Evolutionary conservation across 92 coral and sea anemone genomes (phyloP).

Genomic region (Epizoanthus scotinus): DNA sequence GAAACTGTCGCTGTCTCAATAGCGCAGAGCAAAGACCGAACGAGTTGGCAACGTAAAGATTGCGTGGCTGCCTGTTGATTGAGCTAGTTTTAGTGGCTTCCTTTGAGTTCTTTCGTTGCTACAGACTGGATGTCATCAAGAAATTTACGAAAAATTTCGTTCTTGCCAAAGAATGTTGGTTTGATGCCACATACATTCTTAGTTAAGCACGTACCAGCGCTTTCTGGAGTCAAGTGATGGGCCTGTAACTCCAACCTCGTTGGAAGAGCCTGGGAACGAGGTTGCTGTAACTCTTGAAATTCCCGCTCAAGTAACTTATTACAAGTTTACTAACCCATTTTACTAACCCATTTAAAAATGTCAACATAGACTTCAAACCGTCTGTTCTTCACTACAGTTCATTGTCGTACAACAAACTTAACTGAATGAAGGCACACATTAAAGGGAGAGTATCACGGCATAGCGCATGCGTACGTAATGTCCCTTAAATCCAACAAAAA

Average conservation of each 20-base stretch:
- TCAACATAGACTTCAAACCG: too few relatives aligned
- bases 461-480: too few relatives aligned
- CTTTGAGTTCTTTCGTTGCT: slow-evolving; percentile 25
- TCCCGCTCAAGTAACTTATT: too few relatives aligned
- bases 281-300: too few relatives aligned
- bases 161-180: not conserved
- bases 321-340: too few relatives aligned
- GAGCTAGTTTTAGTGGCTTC: slow-evolving; percentile 39
- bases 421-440: too few relatives aligned
- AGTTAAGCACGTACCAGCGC: slow-evolving; percentile 6
- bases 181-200: not conserved
- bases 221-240: not conserved
- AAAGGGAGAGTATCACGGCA: too few relatives aligned
- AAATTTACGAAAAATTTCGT: not conserved
- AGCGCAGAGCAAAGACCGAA: slow-evolving; percentile 47
- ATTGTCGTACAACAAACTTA: too few relatives aligned
- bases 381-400: too few relatives aligned
- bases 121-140: slow-evolving; percentile 25
- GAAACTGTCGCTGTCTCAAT: slow-evolving; percentile 36
- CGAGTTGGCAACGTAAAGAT: slow-evolving; percentile 32
- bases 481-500: too few relatives aligned
- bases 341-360: too few relatives aligned
- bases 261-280: too few relatives aligned
- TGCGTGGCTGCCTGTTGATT: slow-evolving; percentile 33
- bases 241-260: slow-evolving; percentile 8